Evolutionary conservation across 2,113 vertebrate species (phyloP).

Genomic region (Cololabis saira): DNA sequence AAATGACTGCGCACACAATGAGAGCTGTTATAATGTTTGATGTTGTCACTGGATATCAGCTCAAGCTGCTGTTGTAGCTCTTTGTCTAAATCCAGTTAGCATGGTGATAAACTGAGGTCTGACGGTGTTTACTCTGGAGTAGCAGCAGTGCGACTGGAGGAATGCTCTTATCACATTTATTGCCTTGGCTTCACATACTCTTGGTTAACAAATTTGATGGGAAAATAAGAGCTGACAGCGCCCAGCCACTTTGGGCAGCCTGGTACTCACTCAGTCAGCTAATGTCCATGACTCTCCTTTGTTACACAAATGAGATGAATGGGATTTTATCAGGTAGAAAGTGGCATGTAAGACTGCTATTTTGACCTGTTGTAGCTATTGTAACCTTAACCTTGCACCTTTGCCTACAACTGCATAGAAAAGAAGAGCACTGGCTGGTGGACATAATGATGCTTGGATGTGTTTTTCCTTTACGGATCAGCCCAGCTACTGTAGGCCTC

Average conservation of each 20-base stretch:
- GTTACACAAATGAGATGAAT: slow-evolving; percentile 91
- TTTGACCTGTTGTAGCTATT: slow-evolving; percentile 87
- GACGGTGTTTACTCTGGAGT: slow-evolving; percentile 67
- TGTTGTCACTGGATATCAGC: slow-evolving; percentile 64
- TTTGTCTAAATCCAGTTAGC: slow-evolving; percentile 75
- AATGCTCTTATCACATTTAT: slow-evolving; percentile 73
- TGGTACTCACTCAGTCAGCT: slow-evolving; percentile 65
- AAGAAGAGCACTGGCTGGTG: slow-evolving; percentile 58
- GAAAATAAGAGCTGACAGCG: slow-evolving; percentile 73
- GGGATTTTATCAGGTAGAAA: slow-evolving; percentile 74
- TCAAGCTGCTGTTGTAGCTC: slow-evolving; percentile 61
- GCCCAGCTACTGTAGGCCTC: slow-evolving; percentile 55
- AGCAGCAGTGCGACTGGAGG: slow-evolving; percentile 46
- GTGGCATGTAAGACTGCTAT: slow-evolving; percentile 78
- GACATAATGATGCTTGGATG: slow-evolving; percentile 71
- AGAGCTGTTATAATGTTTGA: slow-evolving; percentile 60
- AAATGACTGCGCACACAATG: slow-evolving; percentile 58
- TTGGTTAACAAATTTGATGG: slow-evolving; percentile 63
- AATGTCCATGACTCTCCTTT: slow-evolving; percentile 79
- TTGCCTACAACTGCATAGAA: slow-evolving; percentile 45
- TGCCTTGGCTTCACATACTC: slow-evolving; percentile 62
- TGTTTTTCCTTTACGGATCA: neutral
- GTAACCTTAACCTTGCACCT: slow-evolving; percentile 78
- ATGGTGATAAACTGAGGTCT: slow-evolving; percentile 72
- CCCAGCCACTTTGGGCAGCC: slow-evolving; percentile 55